These are phyloP conservation scores for Alethe castanea DNA, from an alignment of 2,113 vertebrate species.

Conservation along the genomic window DNA sequence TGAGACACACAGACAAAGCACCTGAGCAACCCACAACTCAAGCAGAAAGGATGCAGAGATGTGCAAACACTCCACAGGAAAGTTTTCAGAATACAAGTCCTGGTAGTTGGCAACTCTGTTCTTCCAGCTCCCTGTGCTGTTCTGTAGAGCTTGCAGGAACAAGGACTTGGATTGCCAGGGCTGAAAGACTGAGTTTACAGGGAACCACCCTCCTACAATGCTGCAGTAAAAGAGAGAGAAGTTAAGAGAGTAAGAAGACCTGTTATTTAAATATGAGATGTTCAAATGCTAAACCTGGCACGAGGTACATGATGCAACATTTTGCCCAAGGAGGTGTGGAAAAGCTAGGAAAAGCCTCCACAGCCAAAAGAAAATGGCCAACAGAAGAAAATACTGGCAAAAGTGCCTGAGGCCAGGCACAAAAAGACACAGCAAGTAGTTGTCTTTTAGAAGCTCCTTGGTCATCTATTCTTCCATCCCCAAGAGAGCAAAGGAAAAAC, in stretches of 20 bases:
- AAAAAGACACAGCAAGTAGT: background rate
- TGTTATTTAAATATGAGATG: background rate
- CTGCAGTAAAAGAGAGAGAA: background rate
- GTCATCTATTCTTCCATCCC: background rate
- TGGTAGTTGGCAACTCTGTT: background rate
- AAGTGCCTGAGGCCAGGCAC: background rate
- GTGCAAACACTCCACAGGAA: background rate
- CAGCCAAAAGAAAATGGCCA: background rate
- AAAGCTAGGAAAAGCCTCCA: background rate
- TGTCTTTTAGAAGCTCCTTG: background rate
- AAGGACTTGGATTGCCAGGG: background rate
- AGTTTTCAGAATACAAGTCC: background rate
- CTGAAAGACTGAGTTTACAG: background rate
- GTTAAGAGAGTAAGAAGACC: background rate
- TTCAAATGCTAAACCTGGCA: background rate
- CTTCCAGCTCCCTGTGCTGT: background rate
- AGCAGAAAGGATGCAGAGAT: background rate
- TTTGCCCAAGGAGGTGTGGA: background rate
- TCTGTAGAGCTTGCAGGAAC: background rate
- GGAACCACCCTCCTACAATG: background rate
- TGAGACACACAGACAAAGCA: background rate
- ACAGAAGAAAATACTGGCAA: background rate
- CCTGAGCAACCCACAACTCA: background rate
- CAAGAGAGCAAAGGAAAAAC: background rate
- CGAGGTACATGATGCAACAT: background rate